Evolutionary conservation across 2,888 invertebrate genomes (phyloP), one percentile per base, ranked within the genome.

Genomic region (Muschampia plurimacula): DNA sequence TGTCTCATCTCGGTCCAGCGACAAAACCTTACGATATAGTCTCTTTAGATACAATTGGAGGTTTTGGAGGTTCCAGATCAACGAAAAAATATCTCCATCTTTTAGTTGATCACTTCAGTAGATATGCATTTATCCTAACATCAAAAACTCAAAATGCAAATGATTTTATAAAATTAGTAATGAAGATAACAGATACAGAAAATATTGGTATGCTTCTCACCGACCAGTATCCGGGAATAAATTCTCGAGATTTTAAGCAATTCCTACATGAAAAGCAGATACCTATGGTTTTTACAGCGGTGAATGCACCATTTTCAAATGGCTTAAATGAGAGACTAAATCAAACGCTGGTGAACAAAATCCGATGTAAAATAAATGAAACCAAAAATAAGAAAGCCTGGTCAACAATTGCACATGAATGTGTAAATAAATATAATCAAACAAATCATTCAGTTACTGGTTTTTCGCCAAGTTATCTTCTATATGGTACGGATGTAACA

Each of bases 291-390:
- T 84, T 85, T 39, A 84, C 82, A 6, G 82, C 81, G 67, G 80
- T 80, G 69, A 77, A 81, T 62, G 67, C 80, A 46, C 79, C 80
- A 63, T 78, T 78, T 52, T 78, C 75, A 22, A 79, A 79, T 70
- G 78, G 75, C 22, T 32, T 79, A 39, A 81, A 82, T 68, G 80
- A 82, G 65, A 76, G 80, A 73, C 59, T 84, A 60, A 78, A 78
- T 39, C 81, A 83, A 77, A 80, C 82, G 7, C 22, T 82, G 15
- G 77, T 82, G 0, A 83, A 84, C 70, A 83, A 82, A 74, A 82
- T 81, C 0, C 75, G 81, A 72, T 82, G 82, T 66, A 79, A 74
- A 69, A 77, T 82, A 64, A 82, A 83, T 71, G 80, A 82, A 76
- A 67, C 68, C 13, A 64, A 75, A 0, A 74, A 73, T 15, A 81